phyloP scores from a whole-genome alignment of 2,888 invertebrate genomes.

The Ornithoptera priamus region DNA sequence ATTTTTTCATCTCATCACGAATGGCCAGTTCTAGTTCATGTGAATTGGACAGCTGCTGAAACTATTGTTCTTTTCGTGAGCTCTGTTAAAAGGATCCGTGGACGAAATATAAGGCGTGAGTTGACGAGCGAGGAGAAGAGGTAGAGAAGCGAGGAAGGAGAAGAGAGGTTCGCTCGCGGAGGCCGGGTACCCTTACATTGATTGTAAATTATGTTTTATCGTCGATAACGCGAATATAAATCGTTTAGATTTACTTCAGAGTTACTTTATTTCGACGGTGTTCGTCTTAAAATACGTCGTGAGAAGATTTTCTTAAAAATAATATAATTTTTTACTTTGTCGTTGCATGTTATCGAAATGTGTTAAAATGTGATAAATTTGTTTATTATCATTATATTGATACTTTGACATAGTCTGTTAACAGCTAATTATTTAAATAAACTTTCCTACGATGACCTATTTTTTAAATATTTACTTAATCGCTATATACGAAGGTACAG shows the following conservation, averaged over 20 bases:
- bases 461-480: too few species aligned
- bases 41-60: conserved; percentile 1
- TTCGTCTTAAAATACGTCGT: too few species aligned
- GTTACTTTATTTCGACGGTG: background rate
- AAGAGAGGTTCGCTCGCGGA: conserved; percentile 36
- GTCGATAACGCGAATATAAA: conserved; percentile 10
- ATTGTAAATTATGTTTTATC: conserved; percentile 25
- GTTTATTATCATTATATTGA: too few species aligned
- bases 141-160: too few species aligned
- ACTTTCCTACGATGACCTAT: too few species aligned
- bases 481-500: too few species aligned
- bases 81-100: conserved; percentile 14
- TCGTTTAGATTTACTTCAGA: background rate
- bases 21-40: conserved; percentile 1
- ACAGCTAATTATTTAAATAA: too few species aligned
- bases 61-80: conserved; percentile 3
- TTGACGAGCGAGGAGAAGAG: conserved; percentile 39
- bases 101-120: conserved; percentile 31
- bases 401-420: too few species aligned
- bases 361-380: too few species aligned
- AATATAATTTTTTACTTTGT: too few species aligned
- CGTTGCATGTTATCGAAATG: too few species aligned
- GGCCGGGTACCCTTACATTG: conserved; percentile 24
- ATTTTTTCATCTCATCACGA: conserved; percentile 3
- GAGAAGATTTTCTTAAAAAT: too few species aligned